phyloP scores from a whole-genome alignment of 2,113 vertebrate genomes.

The Ammodramus savannarum region DNA sequence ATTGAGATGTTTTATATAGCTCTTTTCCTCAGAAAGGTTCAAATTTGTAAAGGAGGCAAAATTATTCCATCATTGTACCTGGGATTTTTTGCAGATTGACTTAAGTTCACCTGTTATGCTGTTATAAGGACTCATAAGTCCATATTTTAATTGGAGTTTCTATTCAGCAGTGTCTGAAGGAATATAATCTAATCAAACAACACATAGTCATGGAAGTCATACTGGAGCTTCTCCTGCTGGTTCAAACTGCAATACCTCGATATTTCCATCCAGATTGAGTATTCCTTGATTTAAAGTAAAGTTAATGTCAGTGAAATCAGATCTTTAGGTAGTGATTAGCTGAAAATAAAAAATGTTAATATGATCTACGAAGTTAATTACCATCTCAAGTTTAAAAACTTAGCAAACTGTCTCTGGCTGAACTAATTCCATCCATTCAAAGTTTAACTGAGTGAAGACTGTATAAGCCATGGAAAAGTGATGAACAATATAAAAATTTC shows the following conservation, averaged over 20 bases:
- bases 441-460: not conserved
- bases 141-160: not conserved
- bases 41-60: not conserved
- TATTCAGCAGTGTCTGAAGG: not conserved
- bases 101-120: not conserved
- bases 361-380: not conserved
- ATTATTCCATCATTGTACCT: not conserved
- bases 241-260: not conserved
- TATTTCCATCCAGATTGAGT: not conserved
- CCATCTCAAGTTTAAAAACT: not conserved
- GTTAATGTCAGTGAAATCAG: not conserved
- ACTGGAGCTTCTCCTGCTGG: not conserved
- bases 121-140: not conserved
- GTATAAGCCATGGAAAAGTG: not conserved
- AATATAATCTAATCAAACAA: not conserved
- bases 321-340: not conserved
- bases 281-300: not conserved
- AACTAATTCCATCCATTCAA: not conserved
- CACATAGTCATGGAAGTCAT: not conserved
- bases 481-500: not conserved
- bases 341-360: not conserved
- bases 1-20: not conserved
- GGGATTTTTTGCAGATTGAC: not conserved
- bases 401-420: not conserved
- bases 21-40: not conserved